Evolutionary conservation across 2,113 vertebrate species (phyloP), one percentile per base, ranked within the genome.

Genomic region (Carassius auratus): DNA sequence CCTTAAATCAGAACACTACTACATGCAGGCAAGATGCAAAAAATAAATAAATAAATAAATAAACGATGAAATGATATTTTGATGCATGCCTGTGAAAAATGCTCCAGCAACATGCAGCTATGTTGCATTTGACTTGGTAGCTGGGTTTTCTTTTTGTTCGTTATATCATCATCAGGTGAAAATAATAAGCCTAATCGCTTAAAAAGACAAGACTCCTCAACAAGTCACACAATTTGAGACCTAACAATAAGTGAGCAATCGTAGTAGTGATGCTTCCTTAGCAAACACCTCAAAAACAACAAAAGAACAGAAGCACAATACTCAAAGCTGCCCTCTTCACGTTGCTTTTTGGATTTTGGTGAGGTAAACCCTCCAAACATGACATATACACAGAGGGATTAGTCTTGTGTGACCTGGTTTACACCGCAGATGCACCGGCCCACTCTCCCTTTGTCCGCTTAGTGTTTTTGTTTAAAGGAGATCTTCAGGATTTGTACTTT

Each of bases 331-430:
- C 45, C 71, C 61, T 79, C 48, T 81, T 77, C 30, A 45, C 42
- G 3, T 26, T 75, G 45, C 57, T 57, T 59, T 57, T 75, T 85
- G 55, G 45, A 68, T 76, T 78, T 30, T 30, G 30, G 64, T 82
- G 42, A 90, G 26, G 79, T 36, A 79, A 57, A 87, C 52, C 86
- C 74, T 10, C 26, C 59, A 52, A 75, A 59, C 48, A 87, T 86
- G 87, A 79, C 78, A 62, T 87, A 76, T 38, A 91, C 89, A 81
- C 90, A 82, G 90, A 85, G 86, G 88, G 92, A 93, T 93, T 93
- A 90, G 79, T 36, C 86, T 85, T 84, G 87, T 66, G 80, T 92
- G 91, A 93, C 92, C 92, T 87, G 90, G 90, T 93, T 93, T 89
- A 88, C 86, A 89, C 62, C 75, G 86, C 78, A 81, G 81, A 81